Conservation (phyloP, 1,140 invertebrate genomes). For the Drosophila repleta region DNA sequence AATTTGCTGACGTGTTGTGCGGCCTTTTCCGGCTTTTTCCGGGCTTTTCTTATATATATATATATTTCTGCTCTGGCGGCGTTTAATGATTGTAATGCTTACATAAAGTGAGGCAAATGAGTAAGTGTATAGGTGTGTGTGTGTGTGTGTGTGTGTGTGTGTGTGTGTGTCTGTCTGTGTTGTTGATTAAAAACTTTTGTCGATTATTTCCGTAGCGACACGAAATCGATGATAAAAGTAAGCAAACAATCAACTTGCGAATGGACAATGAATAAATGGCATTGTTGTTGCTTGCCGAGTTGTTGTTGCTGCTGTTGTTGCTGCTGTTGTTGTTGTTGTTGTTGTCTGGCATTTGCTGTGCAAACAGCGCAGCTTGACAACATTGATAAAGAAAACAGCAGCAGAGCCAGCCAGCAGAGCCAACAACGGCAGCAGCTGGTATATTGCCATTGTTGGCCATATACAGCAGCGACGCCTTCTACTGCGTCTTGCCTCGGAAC, state of each 20-base stretch:
- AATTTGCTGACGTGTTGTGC: slow-evolving; percentile 40
- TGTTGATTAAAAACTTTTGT: slow-evolving; percentile 59
- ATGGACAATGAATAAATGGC: slow-evolving; percentile 50
- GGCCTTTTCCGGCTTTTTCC: neutral
- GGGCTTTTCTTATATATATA: neutral
- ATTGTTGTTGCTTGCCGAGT: slow-evolving; percentile 4
- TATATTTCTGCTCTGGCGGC: slow-evolving; percentile 11
- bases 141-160: neutral
- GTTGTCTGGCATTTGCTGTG: slow-evolving; percentile 47
- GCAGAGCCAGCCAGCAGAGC: slow-evolving; percentile 13
- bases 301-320: neutral
- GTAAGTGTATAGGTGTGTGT: slow-evolving; percentile 7
- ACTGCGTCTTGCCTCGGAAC: slow-evolving; percentile 16
- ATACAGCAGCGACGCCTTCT: neutral
- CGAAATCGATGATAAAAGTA: slow-evolving; percentile 54
- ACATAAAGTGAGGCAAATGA: slow-evolving; percentile 37
- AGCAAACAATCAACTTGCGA: slow-evolving; percentile 51
- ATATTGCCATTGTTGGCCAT: slow-evolving; percentile 30
- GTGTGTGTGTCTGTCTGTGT: slow-evolving; percentile 2
- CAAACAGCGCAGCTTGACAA: slow-evolving; percentile 46
- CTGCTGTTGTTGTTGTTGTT: slow-evolving; percentile 13
- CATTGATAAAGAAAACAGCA: slow-evolving; percentile 47
- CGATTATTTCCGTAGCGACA: slow-evolving; percentile 49
- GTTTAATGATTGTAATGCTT: slow-evolving; percentile 44
- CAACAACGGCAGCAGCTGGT: slow-evolving; percentile 21